A percentile compares a stretch with the other conserved stretches of the same genome.
These are phyloP conservation scores for Drosophila leonis DNA, from an alignment of 2,888 invertebrate genomes.

Conservation along the genomic window DNA sequence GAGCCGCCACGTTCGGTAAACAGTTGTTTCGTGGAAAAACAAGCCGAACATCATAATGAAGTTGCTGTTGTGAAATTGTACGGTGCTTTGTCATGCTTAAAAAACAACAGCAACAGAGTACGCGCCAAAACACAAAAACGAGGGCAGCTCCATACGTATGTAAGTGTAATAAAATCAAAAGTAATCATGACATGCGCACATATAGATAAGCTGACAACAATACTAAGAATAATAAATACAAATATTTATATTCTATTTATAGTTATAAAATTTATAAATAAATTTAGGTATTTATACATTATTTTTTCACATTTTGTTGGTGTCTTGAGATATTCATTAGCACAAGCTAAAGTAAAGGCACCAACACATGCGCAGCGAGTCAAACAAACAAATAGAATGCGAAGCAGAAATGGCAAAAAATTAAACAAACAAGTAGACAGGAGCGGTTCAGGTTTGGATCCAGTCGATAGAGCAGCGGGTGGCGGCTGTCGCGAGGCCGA, in stretches of 20 bases:
- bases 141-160: conserved; percentile 34
- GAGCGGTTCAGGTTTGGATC: conserved; percentile 74
- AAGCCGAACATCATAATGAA: conserved; percentile 79
- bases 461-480: conserved; percentile 36
- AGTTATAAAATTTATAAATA: neutral
- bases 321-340: neutral
- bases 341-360: conserved; percentile 31
- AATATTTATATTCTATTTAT: conserved; percentile 2
- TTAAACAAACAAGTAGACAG: conserved; percentile 84
- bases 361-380: conserved; percentile 75
- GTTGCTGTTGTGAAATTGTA: conserved; percentile 83
- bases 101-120: conserved; percentile 64
- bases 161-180: neutral
- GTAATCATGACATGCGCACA: conserved; percentile 2
- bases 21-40: conserved; percentile 81
- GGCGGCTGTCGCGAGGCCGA: conserved; percentile 39
- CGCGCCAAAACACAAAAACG: conserved; percentile 74
- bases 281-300: too few species aligned
- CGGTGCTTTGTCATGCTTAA: conserved; percentile 78
- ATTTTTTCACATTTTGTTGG: neutral
- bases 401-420: conserved; percentile 84
- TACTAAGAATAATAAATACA: neutral
- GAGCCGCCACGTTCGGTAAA: conserved; percentile 74
- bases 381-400: conserved; percentile 85
- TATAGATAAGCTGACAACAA: neutral